These are phyloP conservation scores for Reticulitermes lucifugus DNA, from an alignment of 2,888 invertebrate genomes.

Conservation along the genomic window DNA sequence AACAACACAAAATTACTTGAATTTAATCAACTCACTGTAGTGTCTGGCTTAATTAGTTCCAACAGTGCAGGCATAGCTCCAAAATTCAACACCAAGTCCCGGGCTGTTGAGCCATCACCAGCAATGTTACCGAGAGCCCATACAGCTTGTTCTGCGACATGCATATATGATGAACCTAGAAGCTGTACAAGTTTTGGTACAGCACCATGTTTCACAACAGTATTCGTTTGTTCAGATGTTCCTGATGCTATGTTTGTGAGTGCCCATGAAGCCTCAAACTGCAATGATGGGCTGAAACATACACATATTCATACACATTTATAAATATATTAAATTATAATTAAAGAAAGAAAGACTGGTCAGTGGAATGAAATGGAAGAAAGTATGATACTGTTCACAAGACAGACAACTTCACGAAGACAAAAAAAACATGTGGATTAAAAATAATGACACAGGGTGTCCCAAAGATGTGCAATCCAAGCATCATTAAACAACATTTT, in stretches of 20 bases:
- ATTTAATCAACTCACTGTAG: conserved; percentile 63
- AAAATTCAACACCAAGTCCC: conserved; percentile 83
- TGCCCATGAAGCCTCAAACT: conserved; percentile 98
- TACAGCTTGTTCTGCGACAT: conserved; percentile 92
- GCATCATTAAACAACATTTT: too few relatives aligned
- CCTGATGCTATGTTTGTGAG: conserved; percentile 98
- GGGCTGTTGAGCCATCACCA: conserved; percentile 83
- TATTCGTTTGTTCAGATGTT: conserved; percentile 88
- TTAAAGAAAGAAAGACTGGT: too few relatives aligned
- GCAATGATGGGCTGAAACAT: conserved; percentile 73
- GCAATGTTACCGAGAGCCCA: conserved; percentile 99
- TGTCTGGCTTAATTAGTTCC: conserved; percentile 73
- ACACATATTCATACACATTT: too few relatives aligned
- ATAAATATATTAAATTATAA: too few relatives aligned
- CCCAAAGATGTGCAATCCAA: too few relatives aligned
- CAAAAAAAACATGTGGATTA: too few relatives aligned
- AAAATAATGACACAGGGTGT: too few relatives aligned
- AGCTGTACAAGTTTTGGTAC: conserved; percentile 84
- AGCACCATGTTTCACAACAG: conserved; percentile 88
- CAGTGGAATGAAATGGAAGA: too few relatives aligned
- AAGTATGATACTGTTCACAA: too few relatives aligned
- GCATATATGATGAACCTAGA: conserved; percentile 73
- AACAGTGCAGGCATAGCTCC: conserved; percentile 81
- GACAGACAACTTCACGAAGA: too few relatives aligned
- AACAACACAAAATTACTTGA: too few relatives aligned